phyloP scores from a whole-genome alignment of 2,888 invertebrate genomes.

The Dascillus cervinus region DNA sequence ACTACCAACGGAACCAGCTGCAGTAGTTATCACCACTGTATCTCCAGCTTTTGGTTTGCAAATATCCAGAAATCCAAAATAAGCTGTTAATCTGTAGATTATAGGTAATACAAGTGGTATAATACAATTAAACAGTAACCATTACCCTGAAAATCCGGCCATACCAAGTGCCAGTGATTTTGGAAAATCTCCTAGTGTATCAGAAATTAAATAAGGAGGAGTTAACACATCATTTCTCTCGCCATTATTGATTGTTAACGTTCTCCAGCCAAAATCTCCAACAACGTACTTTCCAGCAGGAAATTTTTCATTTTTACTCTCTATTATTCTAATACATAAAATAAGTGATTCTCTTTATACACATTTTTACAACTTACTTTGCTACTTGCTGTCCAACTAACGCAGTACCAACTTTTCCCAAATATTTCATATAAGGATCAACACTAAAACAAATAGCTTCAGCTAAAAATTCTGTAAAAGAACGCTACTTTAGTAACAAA shows the following conservation, averaged over 20 bases:
- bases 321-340: conserved; percentile 64
- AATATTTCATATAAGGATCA: conserved; percentile 67
- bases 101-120: no score
- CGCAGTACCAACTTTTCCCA: conserved; percentile 49
- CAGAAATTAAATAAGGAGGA: conserved; percentile 44
- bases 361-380: conserved; percentile 52
- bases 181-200: conserved; percentile 51
- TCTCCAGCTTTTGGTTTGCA: conserved; percentile 65
- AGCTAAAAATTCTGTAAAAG: conserved; percentile 58
- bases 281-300: conserved; percentile 58
- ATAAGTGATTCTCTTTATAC: no score
- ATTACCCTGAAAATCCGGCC: conserved; percentile 65
- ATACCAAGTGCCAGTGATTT: conserved; percentile 55
- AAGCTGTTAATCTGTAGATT: conserved; percentile 61
- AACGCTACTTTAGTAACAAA: no score
- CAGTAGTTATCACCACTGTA: conserved; percentile 64
- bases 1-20: conserved; percentile 72
- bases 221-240: no score
- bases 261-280: conserved; percentile 62
- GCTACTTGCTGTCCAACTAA: conserved; percentile 68
- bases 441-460: conserved; percentile 63
- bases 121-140: no score
- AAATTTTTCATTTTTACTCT: conserved; percentile 56
- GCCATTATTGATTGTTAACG: conserved; percentile 52
- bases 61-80: conserved; percentile 64